These are phyloP conservation scores for Chymomyza procnemis DNA, from an alignment of 2,888 invertebrate genomes.

Conservation along the genomic window DNA sequence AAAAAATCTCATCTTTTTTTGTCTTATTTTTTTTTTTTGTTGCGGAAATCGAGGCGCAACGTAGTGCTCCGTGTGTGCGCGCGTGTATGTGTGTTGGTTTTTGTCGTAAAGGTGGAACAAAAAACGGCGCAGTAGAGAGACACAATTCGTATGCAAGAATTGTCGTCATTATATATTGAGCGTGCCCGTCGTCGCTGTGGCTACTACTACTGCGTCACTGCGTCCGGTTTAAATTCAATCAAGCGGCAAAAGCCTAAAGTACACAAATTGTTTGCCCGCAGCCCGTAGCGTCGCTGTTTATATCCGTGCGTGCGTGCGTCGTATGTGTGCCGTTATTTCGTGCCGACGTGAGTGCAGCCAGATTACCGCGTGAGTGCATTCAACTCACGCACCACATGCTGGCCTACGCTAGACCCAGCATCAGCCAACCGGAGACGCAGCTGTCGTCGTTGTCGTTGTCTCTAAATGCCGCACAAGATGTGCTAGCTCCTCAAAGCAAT, in stretches of 20 bases:
- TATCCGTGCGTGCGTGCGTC: neutral
- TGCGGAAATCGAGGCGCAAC: conserved; percentile 43
- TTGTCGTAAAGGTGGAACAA: conserved; percentile 55
- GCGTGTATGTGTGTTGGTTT: conserved; percentile 26
- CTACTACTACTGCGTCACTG: conserved; percentile 28
- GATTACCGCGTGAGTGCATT: conserved; percentile 38
- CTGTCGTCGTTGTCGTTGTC: neutral
- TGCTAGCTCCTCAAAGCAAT: conserved; percentile 29
- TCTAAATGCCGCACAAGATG: conserved; percentile 20
- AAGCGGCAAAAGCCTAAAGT: conserved; percentile 49
- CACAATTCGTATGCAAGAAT: conserved; percentile 58
- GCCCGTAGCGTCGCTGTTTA: neutral
- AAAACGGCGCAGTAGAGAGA: conserved; percentile 45
- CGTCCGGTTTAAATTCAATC: conserved; percentile 72
- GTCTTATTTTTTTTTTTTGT: conserved; percentile 39
- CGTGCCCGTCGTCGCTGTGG: conserved; percentile 26
- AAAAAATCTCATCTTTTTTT: neutral
- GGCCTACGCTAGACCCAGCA: conserved; percentile 51
- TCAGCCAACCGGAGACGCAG: conserved; percentile 15
- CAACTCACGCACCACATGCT: conserved; percentile 59
- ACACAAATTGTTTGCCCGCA: conserved; percentile 24
- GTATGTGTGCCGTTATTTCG: conserved; percentile 24
- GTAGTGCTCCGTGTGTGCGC: conserved; percentile 1
- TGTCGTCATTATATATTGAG: conserved; percentile 45
- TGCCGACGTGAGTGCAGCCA: conserved; percentile 7